Percentiles rank a stretch among this genome's conserved stretches.
These are phyloP conservation scores for Platyscapa corneri DNA, from an alignment of 1,140 invertebrate genomes.

Conservation along the genomic window DNA sequence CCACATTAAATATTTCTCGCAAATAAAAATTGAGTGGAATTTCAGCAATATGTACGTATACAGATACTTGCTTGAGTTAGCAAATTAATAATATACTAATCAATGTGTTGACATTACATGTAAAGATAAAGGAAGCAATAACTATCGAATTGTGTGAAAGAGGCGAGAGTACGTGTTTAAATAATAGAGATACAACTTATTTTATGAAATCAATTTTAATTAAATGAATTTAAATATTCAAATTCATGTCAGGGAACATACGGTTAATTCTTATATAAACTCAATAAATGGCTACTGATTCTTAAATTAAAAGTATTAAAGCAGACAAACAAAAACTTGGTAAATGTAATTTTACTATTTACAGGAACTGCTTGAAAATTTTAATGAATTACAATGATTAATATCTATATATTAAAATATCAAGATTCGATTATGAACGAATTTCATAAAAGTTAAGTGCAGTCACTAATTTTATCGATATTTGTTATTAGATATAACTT, in stretches of 20 bases:
- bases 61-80: neutral
- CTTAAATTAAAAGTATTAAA: neutral
- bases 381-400: neutral
- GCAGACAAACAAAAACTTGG: neutral
- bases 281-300: conserved; percentile 1
- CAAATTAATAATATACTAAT: neutral
- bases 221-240: neutral
- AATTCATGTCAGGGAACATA: no score
- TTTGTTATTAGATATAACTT: neutral
- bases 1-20: neutral
- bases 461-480: neutral
- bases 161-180: neutral
- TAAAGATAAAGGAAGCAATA: conserved; percentile 13
- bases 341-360: no score
- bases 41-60: neutral
- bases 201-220: neutral
- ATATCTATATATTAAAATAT: neutral
- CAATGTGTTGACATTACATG: neutral
- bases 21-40: neutral
- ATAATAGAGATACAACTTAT: neutral
- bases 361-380: neutral
- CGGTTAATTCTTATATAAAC: neutral
- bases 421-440: neutral
- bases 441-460: neutral
- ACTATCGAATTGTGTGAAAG: neutral